A percentile compares a stretch with the other conserved stretches of the same genome.
These are phyloP conservation scores for Nesometra sesokonis DNA, from an alignment of 35 echinoderm and acorn worm genomes.

Conservation along the genomic window DNA sequence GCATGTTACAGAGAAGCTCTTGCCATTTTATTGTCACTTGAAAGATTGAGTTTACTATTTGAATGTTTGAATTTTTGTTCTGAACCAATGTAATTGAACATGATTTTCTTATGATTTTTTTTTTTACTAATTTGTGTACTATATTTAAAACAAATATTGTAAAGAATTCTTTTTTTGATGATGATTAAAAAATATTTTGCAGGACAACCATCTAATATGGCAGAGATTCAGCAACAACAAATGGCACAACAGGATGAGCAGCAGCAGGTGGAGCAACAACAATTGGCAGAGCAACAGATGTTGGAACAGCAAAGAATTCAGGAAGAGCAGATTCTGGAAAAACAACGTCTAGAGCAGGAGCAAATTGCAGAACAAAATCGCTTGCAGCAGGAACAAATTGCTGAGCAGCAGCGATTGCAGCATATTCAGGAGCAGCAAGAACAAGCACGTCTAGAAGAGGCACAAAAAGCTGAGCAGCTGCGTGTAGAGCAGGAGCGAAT, in stretches of 20 bases:
- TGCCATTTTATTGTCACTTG: too few relatives aligned
- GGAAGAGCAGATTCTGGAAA: not conserved
- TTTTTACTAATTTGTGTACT: not conserved
- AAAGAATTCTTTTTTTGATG: not conserved
- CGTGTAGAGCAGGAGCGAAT: not conserved
- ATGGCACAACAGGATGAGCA: not conserved
- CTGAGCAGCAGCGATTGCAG: conserved; percentile 1
- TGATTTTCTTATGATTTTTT: too few relatives aligned
- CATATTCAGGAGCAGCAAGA: conserved; percentile 2
- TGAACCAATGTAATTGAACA: too few relatives aligned
- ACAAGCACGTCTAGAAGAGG: too few relatives aligned
- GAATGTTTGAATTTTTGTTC: too few relatives aligned
- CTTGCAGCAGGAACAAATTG: not conserved
- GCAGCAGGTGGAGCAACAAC: conserved; percentile 7
- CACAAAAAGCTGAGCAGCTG: not conserved
- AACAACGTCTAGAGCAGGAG: not conserved
- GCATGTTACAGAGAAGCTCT: too few relatives aligned
- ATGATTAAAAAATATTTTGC: not conserved
- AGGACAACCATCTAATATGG: not conserved
- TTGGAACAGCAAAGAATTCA: not conserved
- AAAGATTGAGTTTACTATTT: too few relatives aligned
- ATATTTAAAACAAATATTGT: not conserved
- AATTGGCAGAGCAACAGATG: not conserved
- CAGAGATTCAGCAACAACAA: conserved; percentile 10
- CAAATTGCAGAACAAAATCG: not conserved